These are phyloP conservation scores for Pseudococcus longispinus DNA, from an alignment of 2,888 invertebrate genomes.

Conservation along the genomic window DNA sequence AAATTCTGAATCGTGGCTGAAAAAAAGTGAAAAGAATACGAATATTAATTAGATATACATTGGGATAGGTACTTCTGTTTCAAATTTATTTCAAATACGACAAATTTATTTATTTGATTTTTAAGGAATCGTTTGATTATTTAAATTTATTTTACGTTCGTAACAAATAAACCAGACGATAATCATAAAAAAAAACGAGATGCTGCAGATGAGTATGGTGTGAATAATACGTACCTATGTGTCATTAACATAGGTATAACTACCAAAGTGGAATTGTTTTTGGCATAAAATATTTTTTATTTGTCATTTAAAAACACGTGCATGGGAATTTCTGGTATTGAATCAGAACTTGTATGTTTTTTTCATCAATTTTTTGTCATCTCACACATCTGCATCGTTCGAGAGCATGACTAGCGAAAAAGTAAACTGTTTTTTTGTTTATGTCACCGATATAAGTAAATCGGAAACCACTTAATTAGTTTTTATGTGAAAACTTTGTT, in stretches of 20 bases:
- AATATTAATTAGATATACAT: background rate
- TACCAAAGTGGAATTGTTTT: background rate
- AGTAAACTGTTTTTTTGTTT: background rate
- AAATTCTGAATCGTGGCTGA: conserved; percentile 1
- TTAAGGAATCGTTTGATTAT: too few relatives aligned
- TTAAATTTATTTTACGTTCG: too few relatives aligned
- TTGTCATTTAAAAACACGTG: background rate
- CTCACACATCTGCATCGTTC: background rate
- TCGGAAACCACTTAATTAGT: background rate
- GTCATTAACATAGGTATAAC: background rate
- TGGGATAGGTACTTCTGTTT: background rate
- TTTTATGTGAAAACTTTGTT: too few relatives aligned
- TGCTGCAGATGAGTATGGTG: background rate
- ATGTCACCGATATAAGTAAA: too few relatives aligned
- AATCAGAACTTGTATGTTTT: background rate
- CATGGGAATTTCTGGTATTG: background rate
- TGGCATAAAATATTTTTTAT: background rate
- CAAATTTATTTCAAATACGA: background rate
- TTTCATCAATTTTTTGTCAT: background rate
- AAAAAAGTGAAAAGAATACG: background rate
- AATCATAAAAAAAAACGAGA: background rate
- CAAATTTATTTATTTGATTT: too few relatives aligned
- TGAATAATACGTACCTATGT: background rate
- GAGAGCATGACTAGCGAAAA: background rate
- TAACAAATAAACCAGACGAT: background rate